A percentile compares a stretch with the other conserved stretches of the same genome.
These are phyloP conservation scores for Drosophila prolongata DNA, from an alignment of 2,888 invertebrate genomes.

Conservation along the genomic window DNA sequence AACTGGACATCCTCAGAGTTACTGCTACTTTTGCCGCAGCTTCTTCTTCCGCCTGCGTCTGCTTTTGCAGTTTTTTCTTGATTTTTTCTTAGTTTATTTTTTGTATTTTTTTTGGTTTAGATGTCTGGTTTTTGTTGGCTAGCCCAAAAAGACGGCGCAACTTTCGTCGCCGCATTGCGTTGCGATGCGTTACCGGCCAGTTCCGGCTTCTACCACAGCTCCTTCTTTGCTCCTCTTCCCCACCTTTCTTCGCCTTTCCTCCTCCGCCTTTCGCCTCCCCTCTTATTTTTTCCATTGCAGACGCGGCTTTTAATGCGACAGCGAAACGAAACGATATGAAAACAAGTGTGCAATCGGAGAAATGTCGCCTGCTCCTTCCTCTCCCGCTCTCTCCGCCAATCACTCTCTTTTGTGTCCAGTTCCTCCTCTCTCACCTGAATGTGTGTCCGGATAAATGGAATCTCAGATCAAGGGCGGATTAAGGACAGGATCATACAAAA, in stretches of 20 bases:
- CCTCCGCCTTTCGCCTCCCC: constrained; percentile 50
- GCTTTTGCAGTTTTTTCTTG: neutral
- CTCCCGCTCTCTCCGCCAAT: neutral
- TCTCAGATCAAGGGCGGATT: constrained; percentile 6
- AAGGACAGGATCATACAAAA: neutral
- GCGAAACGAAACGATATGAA: constrained; percentile 30
- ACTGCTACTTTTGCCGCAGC: constrained; percentile 22
- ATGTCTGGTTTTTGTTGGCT: constrained; percentile 57
- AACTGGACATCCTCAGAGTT: constrained; percentile 57
- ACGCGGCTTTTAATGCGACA: constrained; percentile 69
- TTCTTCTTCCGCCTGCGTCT: constrained; percentile 72
- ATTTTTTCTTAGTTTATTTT: neutral
- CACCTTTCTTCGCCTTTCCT: constrained; percentile 51
- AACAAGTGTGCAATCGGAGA: constrained; percentile 21
- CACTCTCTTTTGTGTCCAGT: neutral
- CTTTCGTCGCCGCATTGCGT: constrained; percentile 65
- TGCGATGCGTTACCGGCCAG: constrained; percentile 55
- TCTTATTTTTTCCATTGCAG: constrained; percentile 44
- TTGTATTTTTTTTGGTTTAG: neutral
- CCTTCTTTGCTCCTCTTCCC: constrained; percentile 34
- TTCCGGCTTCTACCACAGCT: constrained; percentile 69
- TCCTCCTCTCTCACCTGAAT: constrained; percentile 7
- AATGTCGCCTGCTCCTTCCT: constrained; percentile 26
- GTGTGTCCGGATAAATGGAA: constrained; percentile 15
- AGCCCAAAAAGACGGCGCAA: constrained; percentile 76